phyloP scores from a whole-genome alignment of 2,113 vertebrate genomes.

The Hemiprocne comata region DNA sequence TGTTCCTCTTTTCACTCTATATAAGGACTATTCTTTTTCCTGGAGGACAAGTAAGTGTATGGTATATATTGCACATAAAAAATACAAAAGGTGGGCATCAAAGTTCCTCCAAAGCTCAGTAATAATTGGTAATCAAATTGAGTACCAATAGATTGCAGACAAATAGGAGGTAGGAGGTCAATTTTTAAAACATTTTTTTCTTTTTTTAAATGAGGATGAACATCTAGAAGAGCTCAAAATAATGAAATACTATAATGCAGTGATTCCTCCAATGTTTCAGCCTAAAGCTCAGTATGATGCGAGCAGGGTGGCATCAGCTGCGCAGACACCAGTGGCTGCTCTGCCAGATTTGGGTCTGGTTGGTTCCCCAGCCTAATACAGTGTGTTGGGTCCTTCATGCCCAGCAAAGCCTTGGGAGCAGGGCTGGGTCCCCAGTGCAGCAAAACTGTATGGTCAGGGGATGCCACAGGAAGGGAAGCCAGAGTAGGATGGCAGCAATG shows the following conservation, averaged over 20 bases:
- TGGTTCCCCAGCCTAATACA: background rate
- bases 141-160: background rate
- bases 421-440: background rate
- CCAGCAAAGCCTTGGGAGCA: background rate
- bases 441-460: background rate
- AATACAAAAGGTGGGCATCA: background rate
- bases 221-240: background rate
- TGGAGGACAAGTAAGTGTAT: background rate
- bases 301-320: background rate
- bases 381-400: background rate
- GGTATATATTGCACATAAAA: background rate
- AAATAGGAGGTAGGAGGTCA: background rate
- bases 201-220: background rate
- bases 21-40: background rate
- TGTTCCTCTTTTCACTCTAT: background rate
- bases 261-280: background rate
- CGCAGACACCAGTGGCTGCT: background rate
- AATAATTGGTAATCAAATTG: background rate
- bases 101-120: background rate
- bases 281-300: background rate
- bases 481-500: rapidly evolving
- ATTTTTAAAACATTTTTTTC: background rate
- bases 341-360: background rate
- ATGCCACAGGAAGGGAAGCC: background rate
- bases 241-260: background rate